Percentiles rank a stretch among this genome's conserved stretches.
These are phyloP conservation scores for Tenodera sinensis DNA, from an alignment of 2,888 invertebrate species.

Conservation along the genomic window DNA sequence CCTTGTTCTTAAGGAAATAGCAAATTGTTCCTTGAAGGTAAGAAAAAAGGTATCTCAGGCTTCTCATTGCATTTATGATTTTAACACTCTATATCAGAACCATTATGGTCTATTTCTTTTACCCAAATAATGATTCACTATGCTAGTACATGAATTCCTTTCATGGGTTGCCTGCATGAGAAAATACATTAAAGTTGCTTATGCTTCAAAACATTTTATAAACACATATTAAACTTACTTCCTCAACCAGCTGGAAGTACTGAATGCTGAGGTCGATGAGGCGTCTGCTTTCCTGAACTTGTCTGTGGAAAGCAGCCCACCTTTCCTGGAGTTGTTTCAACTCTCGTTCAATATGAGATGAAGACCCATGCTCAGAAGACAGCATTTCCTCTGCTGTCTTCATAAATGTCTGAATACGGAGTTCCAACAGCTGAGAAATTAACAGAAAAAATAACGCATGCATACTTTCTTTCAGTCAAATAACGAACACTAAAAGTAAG, in stretches of 20 bases:
- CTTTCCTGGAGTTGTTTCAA: slow-evolving; percentile 58
- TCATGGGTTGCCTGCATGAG: too few relatives aligned
- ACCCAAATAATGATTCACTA: too few relatives aligned
- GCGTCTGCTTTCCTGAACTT: slow-evolving; percentile 61
- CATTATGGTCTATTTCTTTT: too few relatives aligned
- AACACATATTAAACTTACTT: slow-evolving; percentile 49
- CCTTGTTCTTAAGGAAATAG: too few relatives aligned
- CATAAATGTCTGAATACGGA: slow-evolving; percentile 65
- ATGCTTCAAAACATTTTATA: too few relatives aligned
- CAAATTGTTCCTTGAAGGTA: too few relatives aligned
- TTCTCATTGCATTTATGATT: too few relatives aligned
- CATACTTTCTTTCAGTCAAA: neutral
- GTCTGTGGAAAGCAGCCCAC: slow-evolving; percentile 65
- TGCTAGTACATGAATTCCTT: too few relatives aligned
- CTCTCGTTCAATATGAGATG: slow-evolving; percentile 60
- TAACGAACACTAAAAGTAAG: neutral
- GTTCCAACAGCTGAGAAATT: slow-evolving; percentile 59
- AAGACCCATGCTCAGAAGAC: slow-evolving; percentile 41
- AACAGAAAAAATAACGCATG: slow-evolving; percentile 1
- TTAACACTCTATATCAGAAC: too few relatives aligned
- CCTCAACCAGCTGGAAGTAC: slow-evolving; percentile 70
- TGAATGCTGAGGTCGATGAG: slow-evolving; percentile 65
- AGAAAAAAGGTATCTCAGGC: too few relatives aligned
- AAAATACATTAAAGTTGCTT: too few relatives aligned
- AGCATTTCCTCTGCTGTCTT: slow-evolving; percentile 56